Evolutionary conservation across 2,888 invertebrate species (phyloP), one percentile per base, ranked within the genome.

Genomic region (Ganaspis brasiliensis): DNA sequence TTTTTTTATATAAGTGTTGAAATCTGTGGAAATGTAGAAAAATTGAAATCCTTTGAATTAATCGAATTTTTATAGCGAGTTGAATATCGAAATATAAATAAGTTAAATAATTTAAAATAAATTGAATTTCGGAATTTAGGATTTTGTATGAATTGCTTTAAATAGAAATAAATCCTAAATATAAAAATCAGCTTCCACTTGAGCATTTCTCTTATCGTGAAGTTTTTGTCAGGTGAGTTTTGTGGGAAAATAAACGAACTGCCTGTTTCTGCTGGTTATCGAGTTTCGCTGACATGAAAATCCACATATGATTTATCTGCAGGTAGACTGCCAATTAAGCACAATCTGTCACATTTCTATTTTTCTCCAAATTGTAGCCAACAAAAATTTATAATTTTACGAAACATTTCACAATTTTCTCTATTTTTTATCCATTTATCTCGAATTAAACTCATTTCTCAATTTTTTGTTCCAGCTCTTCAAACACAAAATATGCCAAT

Each of bases 201-300:
- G 16, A 55, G 52, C 24, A 45, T 67, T 40, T 63, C 55, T 75
- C 82, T 85, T 87, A 86, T 86, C 88, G 82, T 77, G 75, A 76
- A 74, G 74, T 81, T 80, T 72, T 83, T 86, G 89, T 89, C 88
- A 89, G 88, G 88, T 89, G 90, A 90, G 89, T 90, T 90, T 89
- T 89, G 89, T 90, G 90, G 89, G 90, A 89, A 89, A 89, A 90
- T 87, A 82, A 84, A 84, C 84, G 86, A 86, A 86, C 84, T 86
- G 63, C 74, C 35, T 70, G 75, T 81, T 82, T 79, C 81, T 81
- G 74, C 75, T 55, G 72, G 59, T 82, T 82, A 82, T 90, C 89
- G 82, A 83, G 83, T 90, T 90, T 86, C 89, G 90, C 90, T 88
- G 89, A 90, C 87, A 78, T 75, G 73, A 76, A 75, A 59, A 79